Conservation (phyloP, 2,797 vertebrate genomes). For the Poliocrania exsul region DNA sequence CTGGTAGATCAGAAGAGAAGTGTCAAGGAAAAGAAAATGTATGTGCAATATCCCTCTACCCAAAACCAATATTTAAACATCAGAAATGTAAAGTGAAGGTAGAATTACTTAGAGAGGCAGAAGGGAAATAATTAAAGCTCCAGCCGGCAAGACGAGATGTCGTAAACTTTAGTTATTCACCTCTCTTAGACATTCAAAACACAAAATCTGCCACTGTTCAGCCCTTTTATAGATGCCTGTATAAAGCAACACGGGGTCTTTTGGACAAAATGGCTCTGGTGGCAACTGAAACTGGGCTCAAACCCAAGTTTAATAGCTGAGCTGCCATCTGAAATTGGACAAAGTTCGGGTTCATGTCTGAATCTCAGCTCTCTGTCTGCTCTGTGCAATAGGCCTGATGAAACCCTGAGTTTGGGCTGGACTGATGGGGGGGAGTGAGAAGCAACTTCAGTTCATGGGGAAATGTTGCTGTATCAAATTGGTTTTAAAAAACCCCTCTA, state of each 20-base stretch:
- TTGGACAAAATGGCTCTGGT: background rate
- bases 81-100: slow-evolving; percentile 36
- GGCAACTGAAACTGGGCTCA: slow-evolving; percentile 22
- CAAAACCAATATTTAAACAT: slow-evolving; percentile 52
- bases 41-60: background rate
- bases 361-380: background rate
- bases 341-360: background rate
- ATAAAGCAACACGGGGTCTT: background rate
- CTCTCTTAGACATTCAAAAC: slow-evolving; percentile 7
- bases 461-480: background rate
- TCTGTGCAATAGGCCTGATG: background rate
- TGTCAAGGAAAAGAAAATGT: slow-evolving; percentile 44
- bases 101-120: slow-evolving; percentile 45
- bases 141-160: slow-evolving; percentile 35
- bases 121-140: slow-evolving; percentile 57
- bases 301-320: slow-evolving; percentile 9
- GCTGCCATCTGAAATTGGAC: background rate
- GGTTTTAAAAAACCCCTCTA: background rate
- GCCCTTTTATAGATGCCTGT: background rate
- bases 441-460: background rate
- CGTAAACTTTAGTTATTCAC: slow-evolving; percentile 25
- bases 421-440: background rate
- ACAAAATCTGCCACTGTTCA: slow-evolving; percentile 44
- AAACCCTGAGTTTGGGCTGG: background rate
- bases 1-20: slow-evolving; percentile 17